Conservation (phyloP, 2,113 vertebrate genomes). For the Syngnathus scovelli region DNA sequence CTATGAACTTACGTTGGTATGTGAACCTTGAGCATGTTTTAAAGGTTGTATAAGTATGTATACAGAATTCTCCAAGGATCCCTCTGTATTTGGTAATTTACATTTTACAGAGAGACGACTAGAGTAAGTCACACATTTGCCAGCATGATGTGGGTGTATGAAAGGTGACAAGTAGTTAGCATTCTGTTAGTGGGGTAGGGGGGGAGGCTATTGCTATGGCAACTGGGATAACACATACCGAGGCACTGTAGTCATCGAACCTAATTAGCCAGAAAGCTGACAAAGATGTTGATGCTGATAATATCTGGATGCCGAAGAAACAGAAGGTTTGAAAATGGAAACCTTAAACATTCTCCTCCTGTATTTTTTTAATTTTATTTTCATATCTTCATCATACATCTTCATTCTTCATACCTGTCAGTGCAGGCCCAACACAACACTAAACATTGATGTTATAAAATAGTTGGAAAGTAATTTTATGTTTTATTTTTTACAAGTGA, state of each 20-base stretch:
- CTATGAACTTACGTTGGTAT: slow-evolving; percentile 15
- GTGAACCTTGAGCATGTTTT: neutral
- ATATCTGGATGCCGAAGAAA: slow-evolving; percentile 43
- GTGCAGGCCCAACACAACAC: slow-evolving; percentile 12
- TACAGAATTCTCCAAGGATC: neutral
- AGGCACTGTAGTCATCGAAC: slow-evolving; percentile 16
- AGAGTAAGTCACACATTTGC: slow-evolving; percentile 17
- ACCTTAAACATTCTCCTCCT: slow-evolving; percentile 39
- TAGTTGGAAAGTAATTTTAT: slow-evolving; percentile 25
- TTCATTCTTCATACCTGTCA: slow-evolving; percentile 11
- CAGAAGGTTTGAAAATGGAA: slow-evolving; percentile 47
- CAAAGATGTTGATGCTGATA: slow-evolving; percentile 50
- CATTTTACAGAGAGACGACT: neutral
- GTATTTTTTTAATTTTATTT: slow-evolving; percentile 2
- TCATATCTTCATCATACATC: slow-evolving; percentile 16
- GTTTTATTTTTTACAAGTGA: slow-evolving; percentile 2
- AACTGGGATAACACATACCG: slow-evolving; percentile 34
- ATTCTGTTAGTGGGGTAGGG: slow-evolving; percentile 42
- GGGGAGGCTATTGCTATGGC: slow-evolving; percentile 45
- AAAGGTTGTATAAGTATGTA: neutral
- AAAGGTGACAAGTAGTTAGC: slow-evolving; percentile 33
- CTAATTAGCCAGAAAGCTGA: slow-evolving; percentile 58
- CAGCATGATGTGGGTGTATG: slow-evolving; percentile 36
- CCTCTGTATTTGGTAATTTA: neutral
- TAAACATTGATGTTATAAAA: slow-evolving; percentile 52